Conservation (phyloP, 2,888 invertebrate genomes). For the Netelia melanura region DNA sequence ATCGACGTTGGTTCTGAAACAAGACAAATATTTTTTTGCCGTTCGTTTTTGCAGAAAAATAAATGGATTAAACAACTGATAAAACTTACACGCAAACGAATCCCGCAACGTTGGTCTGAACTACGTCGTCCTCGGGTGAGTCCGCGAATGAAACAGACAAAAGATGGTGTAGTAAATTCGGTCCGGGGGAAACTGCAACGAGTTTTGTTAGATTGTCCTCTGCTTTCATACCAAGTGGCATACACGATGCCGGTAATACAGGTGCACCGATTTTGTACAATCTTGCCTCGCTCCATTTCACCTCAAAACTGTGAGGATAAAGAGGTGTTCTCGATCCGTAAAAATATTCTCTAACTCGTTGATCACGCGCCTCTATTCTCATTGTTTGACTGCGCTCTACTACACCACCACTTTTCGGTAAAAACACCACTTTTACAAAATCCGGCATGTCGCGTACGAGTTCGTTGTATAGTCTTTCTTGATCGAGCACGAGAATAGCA, state of each 20-base stretch:
- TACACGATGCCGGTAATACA: conserved; percentile 96
- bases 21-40: conserved; percentile 3
- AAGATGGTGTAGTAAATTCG: conserved; percentile 93
- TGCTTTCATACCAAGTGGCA: conserved; percentile 97
- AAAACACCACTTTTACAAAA: conserved; percentile 95
- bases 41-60: not conserved
- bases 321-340: conserved; percentile 94
- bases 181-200: conserved; percentile 91
- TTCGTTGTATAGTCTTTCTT: conserved; percentile 98
- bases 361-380: conserved; percentile 91
- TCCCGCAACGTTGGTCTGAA: conserved; percentile 95
- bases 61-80: conserved; percentile 39
- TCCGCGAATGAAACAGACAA: conserved; percentile 95
- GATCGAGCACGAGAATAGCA: conserved; percentile 97
- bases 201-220: conserved; percentile 96
- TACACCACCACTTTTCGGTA: conserved; percentile 98
- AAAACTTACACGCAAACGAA: conserved; percentile 95
- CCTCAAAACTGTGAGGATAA: conserved; percentile 97
- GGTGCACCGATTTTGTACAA: conserved; percentile 98
- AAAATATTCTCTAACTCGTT: conserved; percentile 96
- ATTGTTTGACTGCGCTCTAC: conserved; percentile 92
- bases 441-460: conserved; percentile 96
- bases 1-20: conserved; percentile 94
- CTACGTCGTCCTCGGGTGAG: conserved; percentile 93
- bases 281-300: conserved; percentile 95